Base-by-base conservation (phyloP, 2,113 vertebrate genomes). In the Caloenas nicobarica region DNA sequence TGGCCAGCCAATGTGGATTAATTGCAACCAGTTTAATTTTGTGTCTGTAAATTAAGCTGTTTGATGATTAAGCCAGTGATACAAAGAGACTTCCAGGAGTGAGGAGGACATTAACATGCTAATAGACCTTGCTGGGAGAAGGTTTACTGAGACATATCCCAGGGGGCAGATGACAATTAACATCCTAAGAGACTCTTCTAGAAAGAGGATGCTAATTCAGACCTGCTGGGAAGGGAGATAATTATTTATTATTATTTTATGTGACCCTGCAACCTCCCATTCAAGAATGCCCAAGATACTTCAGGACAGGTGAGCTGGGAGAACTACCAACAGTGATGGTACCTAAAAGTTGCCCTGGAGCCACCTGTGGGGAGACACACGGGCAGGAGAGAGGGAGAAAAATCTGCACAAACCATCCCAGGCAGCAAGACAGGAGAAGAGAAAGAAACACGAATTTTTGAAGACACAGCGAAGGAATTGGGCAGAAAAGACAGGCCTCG, bases 171-270 rank as follows among this genome's bases (percentile, higher is more conserved):
- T 91, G 91, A 62, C 78, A 95, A 91, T 88, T 89, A 85, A 60
- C 78, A 80, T 86, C 90, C 92, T 93, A 73, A 91, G 90, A 93
- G 90, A 93, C 88, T 73, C 92, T 95, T 81, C 91, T 50, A 83
- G 82, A 88, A 96, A 95, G 86, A 84, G 82, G 73, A 93, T 91
- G 82, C 58, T 95, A 79, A 85, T 87, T 93, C 85, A 64, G 92
- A 57, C 73, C 74, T 61, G 80, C 89, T 88, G 72, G 29, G 81
- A 81, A 64, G 54, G 50, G 81, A 76, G 72, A 62, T 71, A 46
- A 86, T 83, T 74, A 81, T 85, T 91, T 91, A 62, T 82, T 82
- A 71, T 64, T 82, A 54, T 81, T 92, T 71, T 24, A 76, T 24
- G 53, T 80, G 71, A 36, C 57, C 38, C 69, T 46, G 40, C 46